Evolutionary conservation across 2,888 invertebrate genomes (phyloP).

Genomic region (Bedellia somnulentella): DNA sequence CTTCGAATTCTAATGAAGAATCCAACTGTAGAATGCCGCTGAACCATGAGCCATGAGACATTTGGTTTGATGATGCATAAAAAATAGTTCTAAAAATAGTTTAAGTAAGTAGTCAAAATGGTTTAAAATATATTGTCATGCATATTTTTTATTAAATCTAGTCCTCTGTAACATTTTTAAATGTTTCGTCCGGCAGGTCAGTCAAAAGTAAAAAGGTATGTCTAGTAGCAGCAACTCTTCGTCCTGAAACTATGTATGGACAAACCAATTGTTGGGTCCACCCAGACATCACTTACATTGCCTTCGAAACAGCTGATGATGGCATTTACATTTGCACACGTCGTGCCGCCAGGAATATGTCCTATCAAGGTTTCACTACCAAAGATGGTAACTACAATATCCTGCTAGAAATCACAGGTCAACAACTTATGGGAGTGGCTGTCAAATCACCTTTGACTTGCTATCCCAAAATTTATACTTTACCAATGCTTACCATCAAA

Average conservation of each 20-base stretch:
- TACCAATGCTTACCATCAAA: constrained; percentile 98
- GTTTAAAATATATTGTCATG: no score
- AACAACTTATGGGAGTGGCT: constrained; percentile 79
- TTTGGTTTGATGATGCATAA: no score
- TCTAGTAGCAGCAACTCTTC: constrained; percentile 94
- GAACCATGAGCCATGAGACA: no score
- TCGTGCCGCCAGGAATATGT: constrained; percentile 92
- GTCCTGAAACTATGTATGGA: constrained; percentile 99
- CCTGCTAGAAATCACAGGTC: constrained; percentile 69
- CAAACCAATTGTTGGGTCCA: constrained; percentile 99
- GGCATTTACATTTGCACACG: constrained; percentile 87
- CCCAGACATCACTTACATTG: constrained; percentile 93
- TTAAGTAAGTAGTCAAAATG: no score
- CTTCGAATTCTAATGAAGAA: no score
- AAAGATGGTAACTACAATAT: constrained; percentile 78
- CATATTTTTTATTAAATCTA: no score
- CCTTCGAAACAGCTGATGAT: constrained; percentile 69
- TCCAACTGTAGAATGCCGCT: no score
- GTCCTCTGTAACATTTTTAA: no score
- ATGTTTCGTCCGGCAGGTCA: no score
- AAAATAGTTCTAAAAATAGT: no score
- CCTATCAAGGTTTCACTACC: constrained; percentile 88
- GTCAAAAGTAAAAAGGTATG: constrained; percentile 65
- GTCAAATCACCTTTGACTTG: constrained; percentile 83
- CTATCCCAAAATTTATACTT: constrained; percentile 83